These are phyloP conservation scores for Trichonephila clavata DNA, from an alignment of 1,140 invertebrate genomes.

Conservation along the genomic window DNA sequence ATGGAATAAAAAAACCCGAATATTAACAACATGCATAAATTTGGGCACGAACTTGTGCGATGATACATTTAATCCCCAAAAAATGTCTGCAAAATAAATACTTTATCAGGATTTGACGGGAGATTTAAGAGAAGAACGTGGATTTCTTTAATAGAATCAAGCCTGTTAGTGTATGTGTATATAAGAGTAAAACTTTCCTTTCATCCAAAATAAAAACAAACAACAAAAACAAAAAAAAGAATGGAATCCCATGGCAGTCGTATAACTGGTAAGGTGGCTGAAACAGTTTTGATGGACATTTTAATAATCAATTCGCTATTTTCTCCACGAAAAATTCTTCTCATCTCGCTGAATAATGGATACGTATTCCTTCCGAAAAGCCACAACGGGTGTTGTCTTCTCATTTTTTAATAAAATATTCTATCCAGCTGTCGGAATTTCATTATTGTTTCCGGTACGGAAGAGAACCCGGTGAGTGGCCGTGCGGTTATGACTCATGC, in stretches of 20 bases:
- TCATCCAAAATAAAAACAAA: neutral
- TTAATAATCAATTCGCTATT: slow-evolving; percentile 55
- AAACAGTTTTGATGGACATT: slow-evolving; percentile 50
- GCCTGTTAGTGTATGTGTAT: neutral
- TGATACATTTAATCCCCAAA: too few relatives aligned
- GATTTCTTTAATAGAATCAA: neutral
- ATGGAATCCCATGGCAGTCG: slow-evolving; percentile 10
- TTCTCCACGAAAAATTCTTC: slow-evolving; percentile 25
- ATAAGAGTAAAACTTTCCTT: neutral
- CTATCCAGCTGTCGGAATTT: slow-evolving; percentile 47
- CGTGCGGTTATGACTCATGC: slow-evolving; percentile 6
- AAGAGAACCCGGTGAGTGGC: neutral
- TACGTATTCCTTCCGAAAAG: slow-evolving; percentile 17
- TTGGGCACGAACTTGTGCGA: too few relatives aligned
- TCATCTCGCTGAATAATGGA: slow-evolving; percentile 43
- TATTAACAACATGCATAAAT: too few relatives aligned
- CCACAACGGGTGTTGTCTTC: slow-evolving; percentile 24
- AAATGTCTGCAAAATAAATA: too few relatives aligned
- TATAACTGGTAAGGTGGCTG: neutral
- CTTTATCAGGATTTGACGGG: too few relatives aligned
- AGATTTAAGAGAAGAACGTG: neutral
- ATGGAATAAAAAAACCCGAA: too few relatives aligned
- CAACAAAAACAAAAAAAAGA: neutral
- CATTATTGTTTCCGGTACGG: slow-evolving; percentile 20
- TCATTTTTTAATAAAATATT: slow-evolving; percentile 51